Conservation (phyloP, 2,797 vertebrate genomes). For the Clamator glandarius region DNA sequence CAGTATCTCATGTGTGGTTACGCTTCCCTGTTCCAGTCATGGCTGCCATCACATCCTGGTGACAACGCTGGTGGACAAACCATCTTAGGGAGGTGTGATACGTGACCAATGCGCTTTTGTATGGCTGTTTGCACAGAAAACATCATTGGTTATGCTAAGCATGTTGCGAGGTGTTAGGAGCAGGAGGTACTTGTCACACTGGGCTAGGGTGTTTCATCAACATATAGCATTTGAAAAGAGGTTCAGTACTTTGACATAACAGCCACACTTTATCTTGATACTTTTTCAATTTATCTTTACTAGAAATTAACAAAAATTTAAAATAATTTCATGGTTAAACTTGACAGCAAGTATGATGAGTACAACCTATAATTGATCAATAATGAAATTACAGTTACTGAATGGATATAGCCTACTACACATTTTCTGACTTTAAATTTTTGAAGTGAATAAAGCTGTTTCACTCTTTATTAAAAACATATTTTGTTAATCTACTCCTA, state of each 20-base stretch:
- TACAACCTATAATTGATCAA: neutral
- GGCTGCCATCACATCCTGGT: neutral
- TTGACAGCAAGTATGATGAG: neutral
- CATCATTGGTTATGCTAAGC: neutral
- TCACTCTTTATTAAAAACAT: neutral
- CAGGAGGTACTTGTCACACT: neutral
- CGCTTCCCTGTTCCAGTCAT: accelerated
- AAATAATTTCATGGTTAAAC: neutral
- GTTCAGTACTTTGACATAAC: neutral
- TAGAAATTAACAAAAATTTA: neutral
- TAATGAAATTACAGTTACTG: neutral
- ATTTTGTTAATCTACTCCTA: neutral
- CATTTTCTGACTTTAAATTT: neutral
- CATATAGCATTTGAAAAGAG: neutral
- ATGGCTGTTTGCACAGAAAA: neutral
- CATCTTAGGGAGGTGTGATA: neutral
- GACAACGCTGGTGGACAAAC: neutral
- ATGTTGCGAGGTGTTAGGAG: neutral
- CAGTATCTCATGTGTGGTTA: neutral
- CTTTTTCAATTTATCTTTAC: neutral
- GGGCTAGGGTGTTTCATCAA: neutral
- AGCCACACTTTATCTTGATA: neutral
- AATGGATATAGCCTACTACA: neutral
- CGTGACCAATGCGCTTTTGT: accelerated
- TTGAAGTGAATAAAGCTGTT: neutral